Base-by-base conservation (phyloP, 2,113 vertebrate genomes). In the Paradoxurus hermaphroditus region DNA sequence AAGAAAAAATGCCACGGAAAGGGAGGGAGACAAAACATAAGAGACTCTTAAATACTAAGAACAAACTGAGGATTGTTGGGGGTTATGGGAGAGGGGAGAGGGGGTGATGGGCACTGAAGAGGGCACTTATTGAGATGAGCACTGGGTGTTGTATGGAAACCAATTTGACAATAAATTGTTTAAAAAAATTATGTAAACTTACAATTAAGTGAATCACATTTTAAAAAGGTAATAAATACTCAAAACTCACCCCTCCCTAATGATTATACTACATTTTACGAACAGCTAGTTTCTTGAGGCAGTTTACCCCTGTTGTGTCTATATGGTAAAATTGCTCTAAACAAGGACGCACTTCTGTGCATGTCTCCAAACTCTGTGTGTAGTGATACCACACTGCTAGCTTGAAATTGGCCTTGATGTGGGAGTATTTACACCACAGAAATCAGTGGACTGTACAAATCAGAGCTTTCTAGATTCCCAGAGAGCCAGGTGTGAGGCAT, bases 331-430 rank as follows among this genome's bases (percentile, higher is more conserved):
- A 53, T 16, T 18, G 51, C 15, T 18, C 51, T 53, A 16, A 16
- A 53, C 16, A 53, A 53, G 51, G 8, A 68, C 1, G 0, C 59
- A 5, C 8, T 8, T 41, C 31, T 21, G 27, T 6, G 1, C 12
- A 7, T 41, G 46, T 86, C 81, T 83, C 73, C 53, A 7, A 29
- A 63, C 10, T 25, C 68, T 36, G 23, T n/a, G 0, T 67, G 46
- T 85, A n/a, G 19, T 59, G 44, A 16, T 31, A 6, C 29, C 6
- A 25, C 41, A 25, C 0, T 34, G 25, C 25, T 16, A 31, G 68
- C 68, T 59, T 83, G 53, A 53, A 73, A 51, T 0, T 44, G 27
- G 90, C 85, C 10, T 1, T 46, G 34, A 39, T 18, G 51, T 44
- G 51, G 29, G 51, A 78, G 19, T 82, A 83, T 72, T 70, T 68